Percentiles rank a stretch among this genome's conserved stretches.
These are phyloP conservation scores for Rhea pennata DNA, from an alignment of 2,113 vertebrate species.

Conservation along the genomic window DNA sequence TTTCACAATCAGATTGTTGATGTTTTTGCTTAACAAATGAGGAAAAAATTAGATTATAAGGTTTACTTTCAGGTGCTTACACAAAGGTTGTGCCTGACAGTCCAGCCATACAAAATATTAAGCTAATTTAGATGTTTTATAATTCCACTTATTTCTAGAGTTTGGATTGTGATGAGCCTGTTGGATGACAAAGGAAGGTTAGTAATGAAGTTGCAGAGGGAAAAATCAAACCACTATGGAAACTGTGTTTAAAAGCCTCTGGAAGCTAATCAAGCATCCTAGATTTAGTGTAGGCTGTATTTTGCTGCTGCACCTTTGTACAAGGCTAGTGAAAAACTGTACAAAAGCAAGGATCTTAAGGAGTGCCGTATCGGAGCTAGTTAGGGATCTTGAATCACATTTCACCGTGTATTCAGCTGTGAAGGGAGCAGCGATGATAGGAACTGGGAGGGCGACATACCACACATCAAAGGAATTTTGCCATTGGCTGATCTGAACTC, in stretches of 20 bases:
- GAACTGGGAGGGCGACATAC: background rate
- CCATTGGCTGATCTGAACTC: background rate
- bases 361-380: background rate
- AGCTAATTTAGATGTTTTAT: background rate
- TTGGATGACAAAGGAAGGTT: background rate
- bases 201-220: background rate
- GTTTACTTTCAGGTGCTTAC: background rate
- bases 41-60: background rate
- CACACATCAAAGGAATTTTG: background rate
- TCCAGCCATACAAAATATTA: background rate
- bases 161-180: background rate
- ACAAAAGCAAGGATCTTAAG: background rate
- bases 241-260: background rate
- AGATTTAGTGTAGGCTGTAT: background rate
- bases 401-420: background rate
- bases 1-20: slow-evolving; percentile 27
- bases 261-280: background rate
- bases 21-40: slow-evolving; percentile 25
- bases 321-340: background rate
- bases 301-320: background rate
- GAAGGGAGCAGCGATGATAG: background rate
- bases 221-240: background rate
- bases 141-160: background rate
- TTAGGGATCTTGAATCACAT: background rate
- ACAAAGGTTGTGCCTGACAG: background rate